Evolutionary conservation across 2,888 invertebrate species (phyloP).

Genomic region (Theretra japonica): DNA sequence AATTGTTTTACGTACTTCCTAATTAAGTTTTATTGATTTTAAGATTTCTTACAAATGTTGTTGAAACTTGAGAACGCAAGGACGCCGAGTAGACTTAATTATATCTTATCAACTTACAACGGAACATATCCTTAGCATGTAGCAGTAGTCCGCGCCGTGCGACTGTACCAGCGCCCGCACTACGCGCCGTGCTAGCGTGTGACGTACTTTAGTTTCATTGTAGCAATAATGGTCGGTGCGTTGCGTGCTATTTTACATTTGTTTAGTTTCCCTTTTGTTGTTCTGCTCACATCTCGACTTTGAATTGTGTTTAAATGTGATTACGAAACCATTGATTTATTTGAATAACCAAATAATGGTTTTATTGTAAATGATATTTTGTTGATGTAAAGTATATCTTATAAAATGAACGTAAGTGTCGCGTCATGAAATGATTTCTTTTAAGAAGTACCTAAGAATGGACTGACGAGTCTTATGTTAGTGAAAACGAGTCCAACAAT

Average conservation of each 20-base stretch:
- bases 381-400: constrained; percentile 52
- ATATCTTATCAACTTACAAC: constrained; percentile 14
- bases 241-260: constrained; percentile 18
- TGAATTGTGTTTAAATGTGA: constrained; percentile 68
- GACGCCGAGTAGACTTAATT: constrained; percentile 22
- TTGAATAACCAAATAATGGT: constrained; percentile 68
- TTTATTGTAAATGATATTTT: constrained; percentile 62
- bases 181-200: neutral
- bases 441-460: constrained; percentile 57
- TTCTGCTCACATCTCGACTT: constrained; percentile 47
- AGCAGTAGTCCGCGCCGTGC: constrained; percentile 1
- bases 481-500: constrained; percentile 56
- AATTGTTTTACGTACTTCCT: constrained; percentile 74
- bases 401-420: constrained; percentile 27
- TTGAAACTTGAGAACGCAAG: constrained; percentile 31
- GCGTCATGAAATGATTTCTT: constrained; percentile 29
- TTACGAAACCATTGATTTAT: constrained; percentile 80
- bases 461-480: constrained; percentile 65
- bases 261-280: constrained; percentile 37
- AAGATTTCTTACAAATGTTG: constrained; percentile 43
- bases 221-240: constrained; percentile 23
- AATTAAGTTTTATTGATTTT: constrained; percentile 64
- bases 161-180: neutral
- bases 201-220: neutral
- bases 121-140: constrained; percentile 23